Base-by-base conservation (phyloP, 2,888 invertebrate genomes). In the Amiota minor region DNA sequence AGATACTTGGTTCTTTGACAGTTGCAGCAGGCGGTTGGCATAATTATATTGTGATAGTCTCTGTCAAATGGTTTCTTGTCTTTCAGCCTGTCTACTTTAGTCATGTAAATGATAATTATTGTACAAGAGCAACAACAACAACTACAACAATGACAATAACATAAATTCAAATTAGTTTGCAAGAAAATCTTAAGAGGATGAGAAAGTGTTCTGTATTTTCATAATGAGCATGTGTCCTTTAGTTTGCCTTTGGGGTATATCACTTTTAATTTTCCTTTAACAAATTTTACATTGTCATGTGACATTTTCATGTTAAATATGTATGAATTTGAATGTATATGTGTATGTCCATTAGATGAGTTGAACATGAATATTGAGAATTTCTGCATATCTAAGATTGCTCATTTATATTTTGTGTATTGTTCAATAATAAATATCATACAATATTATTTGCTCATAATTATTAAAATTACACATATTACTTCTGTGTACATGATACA, bases 161-260 rank as follows among this genome's bases (percentile, higher is more conserved):
- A 85, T 85, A 83, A 84, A 81, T 85, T 84, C 74, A 83, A 84
- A 83, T 85, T 85, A 85, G 77, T 80, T 83, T 79, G 59, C 74
- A 72, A 53, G 14, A 53, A 68, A 53, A 50, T 68, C 53, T 53
- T n/a, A 16, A 50, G 6, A 6, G 67, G 35, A 53, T 68, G 67
- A 68, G 35, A 35, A 35, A 4, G 67, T 20, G 23, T 47, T 49
- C 12, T 18, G 16, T 16, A 11, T 47, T 65, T 12, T 47, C 2
- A 59, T 59, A 59, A 59, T 59, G 35, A 35, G 35, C 23, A 16
- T 20, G 18, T 59, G 18, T 59, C 59, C 20, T 47, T 47, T 23
- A 65, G 14, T 23, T n/a, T 14, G 61, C 72, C 75, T 71, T 67
- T 65, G 6, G 75, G 74, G 69, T 64, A 74, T 74, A 77, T 76